phyloP scores from a whole-genome alignment of 2,113 vertebrate species.

The Ceratotherium simum region DNA sequence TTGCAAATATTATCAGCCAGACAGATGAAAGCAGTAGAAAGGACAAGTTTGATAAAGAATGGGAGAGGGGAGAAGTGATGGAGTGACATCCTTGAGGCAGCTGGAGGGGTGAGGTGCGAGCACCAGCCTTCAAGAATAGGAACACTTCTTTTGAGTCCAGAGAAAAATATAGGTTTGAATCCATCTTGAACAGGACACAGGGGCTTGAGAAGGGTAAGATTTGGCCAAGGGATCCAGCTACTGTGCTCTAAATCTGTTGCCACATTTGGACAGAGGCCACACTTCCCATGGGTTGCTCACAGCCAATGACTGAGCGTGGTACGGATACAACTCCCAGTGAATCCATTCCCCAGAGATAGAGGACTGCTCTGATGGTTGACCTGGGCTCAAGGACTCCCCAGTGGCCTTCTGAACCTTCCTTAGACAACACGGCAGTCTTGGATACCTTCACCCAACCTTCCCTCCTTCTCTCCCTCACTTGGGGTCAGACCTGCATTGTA shows the following conservation, averaged over 20 bases:
- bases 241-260: neutral
- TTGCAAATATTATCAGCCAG: neutral
- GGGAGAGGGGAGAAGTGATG: neutral
- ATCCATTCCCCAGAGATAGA: neutral
- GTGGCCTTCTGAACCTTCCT: neutral
- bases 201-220: neutral
- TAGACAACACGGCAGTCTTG: neutral
- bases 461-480: neutral
- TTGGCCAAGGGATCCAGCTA: neutral
- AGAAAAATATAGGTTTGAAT: neutral
- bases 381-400: neutral
- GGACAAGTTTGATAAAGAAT: neutral
- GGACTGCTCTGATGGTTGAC: neutral
- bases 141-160: neutral
- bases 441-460: neutral
- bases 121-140: neutral
- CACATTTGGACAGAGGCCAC: neutral
- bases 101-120: neutral
- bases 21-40: neutral
- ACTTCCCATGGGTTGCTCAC: neutral
- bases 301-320: neutral
- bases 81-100: neutral
- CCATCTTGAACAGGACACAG: neutral
- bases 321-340: neutral
- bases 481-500: neutral